Conservation (phyloP, 2,888 invertebrate genomes). For the Suillia variegata region DNA sequence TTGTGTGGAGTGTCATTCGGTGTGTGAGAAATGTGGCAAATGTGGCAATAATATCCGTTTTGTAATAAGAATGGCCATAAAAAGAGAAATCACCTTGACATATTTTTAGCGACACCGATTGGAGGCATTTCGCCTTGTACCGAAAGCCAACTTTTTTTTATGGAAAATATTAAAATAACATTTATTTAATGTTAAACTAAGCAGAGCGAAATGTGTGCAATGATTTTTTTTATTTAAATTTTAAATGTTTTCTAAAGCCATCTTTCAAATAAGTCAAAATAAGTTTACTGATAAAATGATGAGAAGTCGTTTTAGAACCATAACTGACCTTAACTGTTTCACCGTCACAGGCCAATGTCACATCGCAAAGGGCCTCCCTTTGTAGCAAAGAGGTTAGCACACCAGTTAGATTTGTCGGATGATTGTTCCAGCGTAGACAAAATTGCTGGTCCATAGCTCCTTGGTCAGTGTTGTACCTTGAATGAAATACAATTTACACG, state of each 20-base stretch:
- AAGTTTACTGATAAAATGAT: no score
- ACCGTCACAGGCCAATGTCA: slow-evolving; percentile 90
- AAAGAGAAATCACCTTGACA: not conserved
- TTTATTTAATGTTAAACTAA: no score
- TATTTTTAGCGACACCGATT: not conserved
- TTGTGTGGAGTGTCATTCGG: not conserved
- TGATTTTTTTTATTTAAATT: no score
- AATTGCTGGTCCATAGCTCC: slow-evolving; percentile 77
- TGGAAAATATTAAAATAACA: no score
- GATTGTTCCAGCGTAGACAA: slow-evolving; percentile 94
- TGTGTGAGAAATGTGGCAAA: not conserved
- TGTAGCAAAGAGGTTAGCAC: slow-evolving; percentile 85
- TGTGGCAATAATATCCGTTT: not conserved
- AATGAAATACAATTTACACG: not conserved
- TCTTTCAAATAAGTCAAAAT: no score
- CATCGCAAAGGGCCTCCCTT: slow-evolving; percentile 89
- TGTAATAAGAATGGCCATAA: not conserved
- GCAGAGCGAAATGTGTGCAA: no score
- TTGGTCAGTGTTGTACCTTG: slow-evolving; percentile 63
- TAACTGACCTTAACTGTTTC: slow-evolving; percentile 76
- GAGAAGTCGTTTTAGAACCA: no score
- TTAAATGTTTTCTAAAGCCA: no score
- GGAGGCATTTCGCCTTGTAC: not conserved
- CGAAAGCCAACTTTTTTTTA: no score
- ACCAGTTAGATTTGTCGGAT: slow-evolving; percentile 88